Percentiles rank a stretch among this genome's conserved stretches.
Evolutionary conservation across 2,888 invertebrate genomes (phyloP).

Genomic region (Incurvaria masculella): DNA sequence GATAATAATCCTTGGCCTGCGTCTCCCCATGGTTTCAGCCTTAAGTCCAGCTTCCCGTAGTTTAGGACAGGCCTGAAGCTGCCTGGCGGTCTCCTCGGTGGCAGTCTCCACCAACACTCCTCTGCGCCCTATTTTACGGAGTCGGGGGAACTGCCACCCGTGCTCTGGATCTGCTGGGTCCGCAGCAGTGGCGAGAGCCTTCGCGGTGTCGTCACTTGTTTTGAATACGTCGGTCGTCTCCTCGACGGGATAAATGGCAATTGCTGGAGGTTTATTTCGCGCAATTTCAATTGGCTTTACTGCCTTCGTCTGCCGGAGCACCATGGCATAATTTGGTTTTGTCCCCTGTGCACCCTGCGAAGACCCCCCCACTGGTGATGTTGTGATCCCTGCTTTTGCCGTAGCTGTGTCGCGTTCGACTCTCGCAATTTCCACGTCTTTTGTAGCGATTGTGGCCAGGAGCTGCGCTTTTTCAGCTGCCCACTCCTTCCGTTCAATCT

Average conservation of each 20-base stretch:
- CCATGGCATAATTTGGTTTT: no score
- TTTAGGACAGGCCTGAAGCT: background rate
- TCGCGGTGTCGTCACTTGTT: background rate
- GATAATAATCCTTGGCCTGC: background rate
- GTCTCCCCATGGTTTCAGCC: background rate
- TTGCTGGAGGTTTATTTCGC: background rate
- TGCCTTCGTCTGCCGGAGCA: no score
- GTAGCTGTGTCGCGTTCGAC: no score
- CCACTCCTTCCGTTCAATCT: no score
- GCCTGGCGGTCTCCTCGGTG: background rate
- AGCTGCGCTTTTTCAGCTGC: no score
- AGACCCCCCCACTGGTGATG: no score
- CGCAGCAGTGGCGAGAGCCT: background rate
- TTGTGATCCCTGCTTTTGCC: no score
- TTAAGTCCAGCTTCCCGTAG: background rate
- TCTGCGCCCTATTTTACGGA: background rate
- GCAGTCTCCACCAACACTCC: background rate
- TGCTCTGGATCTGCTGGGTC: background rate
- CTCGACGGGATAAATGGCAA: background rate
- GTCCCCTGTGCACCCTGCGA: no score
- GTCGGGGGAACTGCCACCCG: background rate
- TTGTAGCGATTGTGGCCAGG: no score
- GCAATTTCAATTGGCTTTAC: no score
- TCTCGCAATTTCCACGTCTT: no score
- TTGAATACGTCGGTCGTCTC: background rate